Evolutionary conservation across 1,140 invertebrate species (phyloP).

Genomic region (Saxidomus purpurata): DNA sequence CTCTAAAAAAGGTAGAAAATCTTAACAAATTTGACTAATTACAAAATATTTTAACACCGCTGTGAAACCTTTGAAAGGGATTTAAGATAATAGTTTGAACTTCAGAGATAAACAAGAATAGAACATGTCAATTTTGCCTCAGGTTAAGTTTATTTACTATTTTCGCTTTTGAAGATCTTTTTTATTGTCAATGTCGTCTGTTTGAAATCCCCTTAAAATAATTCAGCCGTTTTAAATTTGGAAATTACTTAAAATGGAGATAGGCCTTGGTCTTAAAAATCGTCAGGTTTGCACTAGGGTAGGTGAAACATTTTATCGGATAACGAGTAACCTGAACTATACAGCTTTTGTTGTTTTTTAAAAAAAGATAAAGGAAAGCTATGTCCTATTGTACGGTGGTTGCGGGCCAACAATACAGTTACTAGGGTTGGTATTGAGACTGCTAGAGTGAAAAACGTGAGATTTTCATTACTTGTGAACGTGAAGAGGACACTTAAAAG

Average conservation of each 20-base stretch:
- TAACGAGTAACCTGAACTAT: background rate
- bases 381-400: background rate
- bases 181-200: background rate
- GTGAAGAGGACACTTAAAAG: background rate
- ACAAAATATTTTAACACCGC: conserved; percentile 14
- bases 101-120: background rate
- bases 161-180: background rate
- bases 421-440: background rate
- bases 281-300: conserved; percentile 6
- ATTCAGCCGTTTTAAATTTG: conserved; percentile 20
- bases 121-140: conserved; percentile 11
- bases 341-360: conserved; percentile 3
- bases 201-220: conserved; percentile 14
- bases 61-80: background rate
- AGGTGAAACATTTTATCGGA: conserved; percentile 25
- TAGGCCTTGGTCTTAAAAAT: background rate
- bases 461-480: background rate
- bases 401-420: background rate
- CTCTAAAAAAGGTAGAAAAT: background rate
- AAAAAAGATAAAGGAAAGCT: conserved; percentile 28
- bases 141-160: conserved; percentile 4
- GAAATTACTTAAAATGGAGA: conserved; percentile 7
- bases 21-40: conserved; percentile 22
- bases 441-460: background rate
- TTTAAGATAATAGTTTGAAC: conserved; percentile 4